Percentiles rank a stretch among this genome's conserved stretches.
These are phyloP conservation scores for Chionis minor DNA, from an alignment of 2,113 vertebrate species.

Conservation along the genomic window DNA sequence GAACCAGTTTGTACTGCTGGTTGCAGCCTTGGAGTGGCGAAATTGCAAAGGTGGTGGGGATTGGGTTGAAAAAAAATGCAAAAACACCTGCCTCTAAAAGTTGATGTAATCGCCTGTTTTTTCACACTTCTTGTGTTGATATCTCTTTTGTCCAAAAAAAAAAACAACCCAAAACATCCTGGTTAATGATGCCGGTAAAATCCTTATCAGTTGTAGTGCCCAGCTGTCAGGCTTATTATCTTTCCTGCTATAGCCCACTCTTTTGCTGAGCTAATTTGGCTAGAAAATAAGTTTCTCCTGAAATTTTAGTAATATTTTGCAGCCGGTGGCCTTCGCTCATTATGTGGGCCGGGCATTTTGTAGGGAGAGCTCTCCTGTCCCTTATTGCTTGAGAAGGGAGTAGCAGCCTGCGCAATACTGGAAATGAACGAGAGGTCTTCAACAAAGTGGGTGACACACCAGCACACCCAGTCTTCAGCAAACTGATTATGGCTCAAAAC, in stretches of 20 bases:
- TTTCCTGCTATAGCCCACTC: background rate
- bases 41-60: conserved; percentile 21
- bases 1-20: conserved; percentile 19
- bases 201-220: background rate
- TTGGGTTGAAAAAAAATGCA: background rate
- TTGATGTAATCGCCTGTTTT: background rate
- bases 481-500: background rate
- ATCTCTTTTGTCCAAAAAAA: background rate
- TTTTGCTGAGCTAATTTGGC: conserved; percentile 8
- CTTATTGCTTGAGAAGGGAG: background rate
- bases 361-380: background rate
- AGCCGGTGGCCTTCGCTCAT: background rate
- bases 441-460: accelerated
- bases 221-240: background rate
- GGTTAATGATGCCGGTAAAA: background rate
- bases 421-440: background rate
- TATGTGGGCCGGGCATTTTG: background rate
- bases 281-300: background rate
- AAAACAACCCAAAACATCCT: background rate
- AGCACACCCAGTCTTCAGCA: background rate
- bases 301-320: conserved; percentile 3
- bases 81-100: conserved; percentile 31
- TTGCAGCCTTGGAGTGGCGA: conserved; percentile 42
- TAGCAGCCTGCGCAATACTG: background rate
- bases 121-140: background rate